phyloP scores from a whole-genome alignment of 2,113 vertebrate genomes.

The Procapra przewalskii region DNA sequence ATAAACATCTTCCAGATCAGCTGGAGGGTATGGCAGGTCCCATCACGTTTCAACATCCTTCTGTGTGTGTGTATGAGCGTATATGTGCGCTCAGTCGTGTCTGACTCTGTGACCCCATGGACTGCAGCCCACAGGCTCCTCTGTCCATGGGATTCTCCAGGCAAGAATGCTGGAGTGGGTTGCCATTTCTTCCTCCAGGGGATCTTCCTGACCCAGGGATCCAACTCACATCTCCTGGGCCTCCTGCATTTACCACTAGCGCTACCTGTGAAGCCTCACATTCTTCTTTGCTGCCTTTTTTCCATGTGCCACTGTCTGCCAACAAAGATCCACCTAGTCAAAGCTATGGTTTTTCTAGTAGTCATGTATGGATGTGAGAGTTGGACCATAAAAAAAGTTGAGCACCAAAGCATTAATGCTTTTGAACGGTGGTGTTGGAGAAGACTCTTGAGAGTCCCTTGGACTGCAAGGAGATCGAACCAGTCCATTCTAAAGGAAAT shows the following conservation, averaged over 20 bases:
- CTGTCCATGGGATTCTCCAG: background rate
- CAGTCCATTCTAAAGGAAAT: background rate
- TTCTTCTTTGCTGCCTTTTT: background rate
- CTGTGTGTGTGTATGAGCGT: background rate
- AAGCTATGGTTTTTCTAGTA: background rate
- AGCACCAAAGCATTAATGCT: background rate
- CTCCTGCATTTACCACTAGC: background rate
- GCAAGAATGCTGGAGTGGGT: background rate
- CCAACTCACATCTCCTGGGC: background rate
- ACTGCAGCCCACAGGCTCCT: background rate
- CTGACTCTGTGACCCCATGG: background rate
- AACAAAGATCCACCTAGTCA: background rate
- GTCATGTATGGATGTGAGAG: background rate
- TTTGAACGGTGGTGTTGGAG: background rate
- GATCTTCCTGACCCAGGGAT: background rate
- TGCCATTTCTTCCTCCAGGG: background rate
- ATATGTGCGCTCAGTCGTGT: fast-evolving
- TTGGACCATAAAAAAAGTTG: background rate
- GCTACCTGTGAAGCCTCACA: background rate
- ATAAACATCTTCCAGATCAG: background rate
- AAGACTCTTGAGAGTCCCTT: background rate
- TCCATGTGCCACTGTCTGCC: background rate
- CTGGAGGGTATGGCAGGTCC: background rate
- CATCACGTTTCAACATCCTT: background rate
- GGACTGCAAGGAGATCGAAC: background rate